phyloP scores from a whole-genome alignment of 1,140 invertebrate genomes.

The Caligus rogercresseyi region DNA sequence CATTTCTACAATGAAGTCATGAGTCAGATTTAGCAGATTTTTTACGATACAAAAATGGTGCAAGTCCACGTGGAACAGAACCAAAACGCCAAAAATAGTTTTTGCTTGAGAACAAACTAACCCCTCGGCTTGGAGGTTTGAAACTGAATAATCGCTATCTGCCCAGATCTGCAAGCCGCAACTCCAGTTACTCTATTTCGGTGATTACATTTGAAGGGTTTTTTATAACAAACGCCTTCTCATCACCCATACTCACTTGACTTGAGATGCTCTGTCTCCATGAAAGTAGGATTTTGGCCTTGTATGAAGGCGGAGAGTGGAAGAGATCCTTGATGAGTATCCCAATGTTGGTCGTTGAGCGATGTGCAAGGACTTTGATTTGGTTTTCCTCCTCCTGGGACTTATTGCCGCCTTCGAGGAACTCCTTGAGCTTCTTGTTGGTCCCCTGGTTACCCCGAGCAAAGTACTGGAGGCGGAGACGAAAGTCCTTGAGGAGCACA shows the following conservation, averaged over 20 bases:
- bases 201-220: conserved; percentile 2
- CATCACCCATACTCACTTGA: neutral
- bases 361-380: conserved; percentile 62
- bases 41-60: too few species aligned
- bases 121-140: too few species aligned
- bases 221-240: conserved; percentile 23
- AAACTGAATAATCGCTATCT: too few species aligned
- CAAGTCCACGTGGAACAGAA: too few species aligned
- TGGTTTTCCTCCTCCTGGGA: conserved; percentile 58
- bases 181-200: neutral
- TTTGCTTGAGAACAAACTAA: neutral
- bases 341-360: conserved; percentile 82
- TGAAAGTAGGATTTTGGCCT: conserved; percentile 61
- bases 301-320: conserved; percentile 78
- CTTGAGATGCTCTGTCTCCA: conserved; percentile 49
- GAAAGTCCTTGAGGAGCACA: conserved; percentile 54
- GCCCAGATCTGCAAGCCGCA: neutral
- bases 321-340: conserved; percentile 83
- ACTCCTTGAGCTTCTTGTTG: conserved; percentile 70
- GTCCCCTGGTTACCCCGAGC: conserved; percentile 78
- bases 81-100: too few species aligned
- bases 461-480: conserved; percentile 60
- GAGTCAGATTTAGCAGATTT: too few species aligned
- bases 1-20: too few species aligned
- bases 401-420: conserved; percentile 50